Percentiles rank a stretch among this genome's conserved stretches.
phyloP scores from a whole-genome alignment of 2,888 invertebrate genomes.

The Drosophila mercatorum region DNA sequence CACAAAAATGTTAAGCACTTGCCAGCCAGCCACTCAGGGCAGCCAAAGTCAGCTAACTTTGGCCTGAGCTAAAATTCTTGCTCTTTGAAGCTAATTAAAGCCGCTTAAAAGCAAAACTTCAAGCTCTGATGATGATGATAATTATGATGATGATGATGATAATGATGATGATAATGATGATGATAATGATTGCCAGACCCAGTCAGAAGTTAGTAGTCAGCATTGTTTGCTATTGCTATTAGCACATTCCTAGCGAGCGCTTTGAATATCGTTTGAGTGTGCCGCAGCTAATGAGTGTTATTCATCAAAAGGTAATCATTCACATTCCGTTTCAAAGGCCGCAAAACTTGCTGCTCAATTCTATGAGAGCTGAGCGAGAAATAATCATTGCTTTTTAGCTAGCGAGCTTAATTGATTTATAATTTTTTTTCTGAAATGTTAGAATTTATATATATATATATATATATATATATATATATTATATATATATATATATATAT shows the following conservation, averaged over 20 bases:
- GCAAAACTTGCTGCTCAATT: neutral
- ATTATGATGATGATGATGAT: constrained; percentile 26
- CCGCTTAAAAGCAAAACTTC: constrained; percentile 55
- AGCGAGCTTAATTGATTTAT: constrained; percentile 12
- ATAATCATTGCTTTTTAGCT: constrained; percentile 3
- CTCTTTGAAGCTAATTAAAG: constrained; percentile 65
- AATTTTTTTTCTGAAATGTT: neutral
- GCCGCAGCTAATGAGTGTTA: constrained; percentile 59
- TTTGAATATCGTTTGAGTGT: constrained; percentile 6
- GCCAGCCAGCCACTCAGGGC: constrained; percentile 4
- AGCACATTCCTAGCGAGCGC: constrained; percentile 15
- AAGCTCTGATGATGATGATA: constrained; percentile 33
- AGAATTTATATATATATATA: neutral
- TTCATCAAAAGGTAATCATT: constrained; percentile 58
- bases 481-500: neutral
- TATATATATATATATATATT: neutral
- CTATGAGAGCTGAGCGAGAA: neutral
- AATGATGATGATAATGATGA: neutral
- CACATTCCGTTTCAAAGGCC: constrained; percentile 27
- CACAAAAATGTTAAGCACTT: constrained; percentile 69
- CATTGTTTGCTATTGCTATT: constrained; percentile 25
- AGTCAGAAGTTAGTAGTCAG: constrained; percentile 39
- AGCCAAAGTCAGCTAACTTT: constrained; percentile 20
- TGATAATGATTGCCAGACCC: constrained; percentile 34
- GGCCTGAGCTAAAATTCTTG: constrained; percentile 50